A percentile compares a stretch with the other conserved stretches of the same genome.
Conservation (phyloP, 2,888 invertebrate species). For the Meghimatium bilineatum region DNA sequence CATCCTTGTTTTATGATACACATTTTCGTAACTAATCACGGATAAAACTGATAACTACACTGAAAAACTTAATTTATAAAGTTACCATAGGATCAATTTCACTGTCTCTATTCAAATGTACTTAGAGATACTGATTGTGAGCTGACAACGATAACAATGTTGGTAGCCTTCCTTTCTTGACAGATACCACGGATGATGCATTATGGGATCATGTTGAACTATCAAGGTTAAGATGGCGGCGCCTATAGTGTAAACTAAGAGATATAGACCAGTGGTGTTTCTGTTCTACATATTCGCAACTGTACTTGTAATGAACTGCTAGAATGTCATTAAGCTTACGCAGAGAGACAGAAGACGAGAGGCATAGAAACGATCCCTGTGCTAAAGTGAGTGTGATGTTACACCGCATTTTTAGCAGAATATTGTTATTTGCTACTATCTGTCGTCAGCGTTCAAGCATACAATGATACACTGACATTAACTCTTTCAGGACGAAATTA, state of each 20-base stretch:
- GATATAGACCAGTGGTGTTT: not conserved
- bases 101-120: not conserved
- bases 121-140: not conserved
- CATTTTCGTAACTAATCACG: not conserved
- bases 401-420: no score
- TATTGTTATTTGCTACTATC: no score
- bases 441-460: no score
- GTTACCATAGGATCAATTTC: not conserved
- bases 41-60: not conserved
- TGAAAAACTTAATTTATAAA: not conserved
- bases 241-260: slow-evolving; percentile 17
- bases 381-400: not conserved
- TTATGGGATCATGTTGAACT: slow-evolving; percentile 56
- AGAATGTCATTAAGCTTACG: not conserved
- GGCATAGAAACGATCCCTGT: not conserved
- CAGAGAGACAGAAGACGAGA: not conserved
- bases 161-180: not conserved
- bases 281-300: no score
- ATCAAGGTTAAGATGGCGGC: slow-evolving; percentile 59
- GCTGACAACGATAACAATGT: not conserved
- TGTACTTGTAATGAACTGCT: not conserved
- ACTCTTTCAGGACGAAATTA: no score
- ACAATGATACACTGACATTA: no score
- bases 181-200: slow-evolving; percentile 37
- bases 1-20: not conserved